Evolutionary conservation across 2,797 vertebrate species (phyloP).

Genomic region (Diplodus sargus): DNA sequence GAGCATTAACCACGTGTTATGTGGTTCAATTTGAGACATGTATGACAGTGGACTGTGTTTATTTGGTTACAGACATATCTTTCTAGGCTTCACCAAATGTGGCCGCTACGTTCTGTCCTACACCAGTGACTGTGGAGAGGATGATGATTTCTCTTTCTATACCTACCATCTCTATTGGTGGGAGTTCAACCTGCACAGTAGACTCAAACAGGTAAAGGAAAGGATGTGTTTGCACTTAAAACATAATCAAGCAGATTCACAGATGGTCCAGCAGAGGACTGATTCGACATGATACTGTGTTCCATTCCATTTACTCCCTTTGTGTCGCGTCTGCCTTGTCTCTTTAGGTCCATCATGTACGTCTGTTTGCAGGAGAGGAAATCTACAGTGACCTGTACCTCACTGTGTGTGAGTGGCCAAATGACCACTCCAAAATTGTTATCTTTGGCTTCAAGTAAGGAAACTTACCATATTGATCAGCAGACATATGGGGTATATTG

Average conservation of each 20-base stretch:
- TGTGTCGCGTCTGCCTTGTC: not conserved
- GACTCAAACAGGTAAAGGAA: conserved; percentile 90
- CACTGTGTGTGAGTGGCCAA: conserved; percentile 96
- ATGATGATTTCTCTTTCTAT: conserved; percentile 94
- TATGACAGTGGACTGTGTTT: not conserved
- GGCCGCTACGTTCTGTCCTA: conserved; percentile 95
- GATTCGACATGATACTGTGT: not conserved
- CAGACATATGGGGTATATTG: not conserved
- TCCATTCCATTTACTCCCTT: too few relatives aligned
- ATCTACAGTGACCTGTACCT: conserved; percentile 96
- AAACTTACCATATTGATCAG: not conserved
- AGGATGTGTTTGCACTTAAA: not conserved
- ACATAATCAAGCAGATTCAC: not conserved
- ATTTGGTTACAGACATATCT: conserved; percentile 89
- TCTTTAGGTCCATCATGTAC: conserved; percentile 91
- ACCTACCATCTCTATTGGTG: conserved; percentile 98
- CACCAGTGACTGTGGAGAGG: conserved; percentile 92
- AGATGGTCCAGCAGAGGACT: not conserved
- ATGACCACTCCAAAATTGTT: conserved; percentile 93
- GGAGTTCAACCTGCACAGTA: conserved; percentile 97
- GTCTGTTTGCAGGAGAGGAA: conserved; percentile 93
- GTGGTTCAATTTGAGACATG: not conserved
- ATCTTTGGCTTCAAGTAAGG: conserved; percentile 97
- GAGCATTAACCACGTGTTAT: not conserved
- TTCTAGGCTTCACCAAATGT: conserved; percentile 96